Base-by-base conservation (phyloP, 2,113 vertebrate species). In the Psephotus haematonotus region DNA sequence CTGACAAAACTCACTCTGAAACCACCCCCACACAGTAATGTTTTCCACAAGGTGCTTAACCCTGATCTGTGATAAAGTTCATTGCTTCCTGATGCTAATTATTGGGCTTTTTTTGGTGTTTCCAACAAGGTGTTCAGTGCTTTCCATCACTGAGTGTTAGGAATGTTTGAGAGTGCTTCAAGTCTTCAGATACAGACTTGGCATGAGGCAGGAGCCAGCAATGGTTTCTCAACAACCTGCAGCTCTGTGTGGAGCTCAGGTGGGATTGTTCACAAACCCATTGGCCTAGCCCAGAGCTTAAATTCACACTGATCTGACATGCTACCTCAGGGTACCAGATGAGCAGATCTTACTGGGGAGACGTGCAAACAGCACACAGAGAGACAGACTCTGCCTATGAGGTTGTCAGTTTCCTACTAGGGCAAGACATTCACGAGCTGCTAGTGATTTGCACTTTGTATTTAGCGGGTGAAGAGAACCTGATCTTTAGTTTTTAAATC, bases 51-150 rank as follows among this genome's bases (percentile, higher is more conserved):
- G 70, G 74, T 95, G 82, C 83, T 92, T 93, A 89, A 80, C 92
- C 65, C 50, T 80, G 67, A 67, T 88, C 86, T 63, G 39, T 44
- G 81, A 69, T 85, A 94, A 49, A 70, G 72, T 88, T 88, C 93
- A 89, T 95, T 96, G 84, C 77, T 72, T 96, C 95, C 77, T 87
- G 47, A 88, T 92, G 77, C 81, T 94, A 92, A 93, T 91, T 93
- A 92, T 72, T 87, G 62, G 67, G 65, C 52, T 91, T 84, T 79
- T 84, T 84, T 82, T 81, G 68, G 92, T 93, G 86, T 82, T 95
- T 89, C 89, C 86, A 72, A 59, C 83, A 65, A 94, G 57, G 31
- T 82, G 69, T 79, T 82, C 77, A 77, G 81, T 93, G 74, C 49
- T 95, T 96, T 91, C 82, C 82, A 53, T 96, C 47, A 27, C 59